Conservation (phyloP, 1,140 invertebrate species). For the Pantala flavescens region DNA sequence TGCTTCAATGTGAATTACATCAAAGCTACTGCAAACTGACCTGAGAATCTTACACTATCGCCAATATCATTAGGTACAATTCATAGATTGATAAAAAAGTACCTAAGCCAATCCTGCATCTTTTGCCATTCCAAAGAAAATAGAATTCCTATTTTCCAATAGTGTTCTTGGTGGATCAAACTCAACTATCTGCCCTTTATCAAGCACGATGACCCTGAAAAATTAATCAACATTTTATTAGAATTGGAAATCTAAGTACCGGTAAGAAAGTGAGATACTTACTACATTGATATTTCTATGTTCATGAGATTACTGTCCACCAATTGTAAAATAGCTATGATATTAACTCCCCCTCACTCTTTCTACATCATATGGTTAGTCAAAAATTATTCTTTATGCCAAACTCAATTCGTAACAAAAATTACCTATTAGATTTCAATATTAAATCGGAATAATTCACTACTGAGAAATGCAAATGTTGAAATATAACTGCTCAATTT, state of each 20-base stretch:
- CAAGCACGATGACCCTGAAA: slow-evolving; percentile 77
- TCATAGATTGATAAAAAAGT: neutral
- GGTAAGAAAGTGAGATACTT: neutral
- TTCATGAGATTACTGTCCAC: neutral
- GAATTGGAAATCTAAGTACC: neutral
- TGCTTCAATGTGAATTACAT: neutral
- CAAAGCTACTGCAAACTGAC: neutral
- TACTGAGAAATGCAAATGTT: too few relatives aligned
- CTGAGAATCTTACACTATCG: neutral
- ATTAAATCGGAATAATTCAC: too few relatives aligned
- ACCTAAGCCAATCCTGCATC: slow-evolving; percentile 57
- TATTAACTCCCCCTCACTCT: too few relatives aligned
- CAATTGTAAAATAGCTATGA: too few relatives aligned
- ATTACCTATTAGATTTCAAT: neutral
- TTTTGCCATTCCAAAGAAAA: slow-evolving; percentile 89
- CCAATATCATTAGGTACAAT: neutral
- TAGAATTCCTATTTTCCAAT: slow-evolving; percentile 60
- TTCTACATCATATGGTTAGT: neutral
- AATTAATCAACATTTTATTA: slow-evolving; percentile 12
- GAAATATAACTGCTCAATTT: too few relatives aligned
- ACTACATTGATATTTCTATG: neutral
- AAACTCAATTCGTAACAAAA: neutral
- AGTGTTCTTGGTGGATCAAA: slow-evolving; percentile 67
- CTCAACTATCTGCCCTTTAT: slow-evolving; percentile 71
- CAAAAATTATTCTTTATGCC: neutral